Percentiles rank a stretch among this genome's conserved stretches.
These are phyloP conservation scores for Hetaerina titia DNA, from an alignment of 2,888 invertebrate genomes.

Conservation along the genomic window DNA sequence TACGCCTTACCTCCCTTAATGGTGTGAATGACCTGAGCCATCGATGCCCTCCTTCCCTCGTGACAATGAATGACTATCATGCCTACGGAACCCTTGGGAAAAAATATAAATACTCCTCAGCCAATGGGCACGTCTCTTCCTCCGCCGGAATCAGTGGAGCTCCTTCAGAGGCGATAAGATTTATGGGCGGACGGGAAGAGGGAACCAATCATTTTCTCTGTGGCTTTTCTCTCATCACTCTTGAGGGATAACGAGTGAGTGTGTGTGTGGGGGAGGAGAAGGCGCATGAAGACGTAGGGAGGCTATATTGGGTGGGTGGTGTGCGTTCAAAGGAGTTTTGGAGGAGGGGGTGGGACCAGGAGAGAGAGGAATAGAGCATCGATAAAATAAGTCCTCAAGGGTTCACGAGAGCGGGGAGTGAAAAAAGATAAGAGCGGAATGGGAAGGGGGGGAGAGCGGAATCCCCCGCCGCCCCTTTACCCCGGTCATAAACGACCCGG, in stretches of 20 bases:
- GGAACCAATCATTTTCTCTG: neutral
- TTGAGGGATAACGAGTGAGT: neutral
- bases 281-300: too few species aligned
- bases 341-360: neutral
- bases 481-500: neutral
- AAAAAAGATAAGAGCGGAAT: neutral
- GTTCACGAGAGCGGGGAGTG: neutral
- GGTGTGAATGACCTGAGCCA: neutral
- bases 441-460: neutral
- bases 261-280: neutral
- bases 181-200: neutral
- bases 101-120: neutral
- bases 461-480: neutral
- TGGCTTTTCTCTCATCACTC: neutral
- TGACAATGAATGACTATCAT: neutral
- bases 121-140: neutral
- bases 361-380: neutral
- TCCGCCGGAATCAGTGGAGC: neutral
- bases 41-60: neutral
- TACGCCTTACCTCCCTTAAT: neutral
- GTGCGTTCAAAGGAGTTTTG: neutral
- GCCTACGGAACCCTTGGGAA: neutral
- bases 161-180: neutral
- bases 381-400: neutral
- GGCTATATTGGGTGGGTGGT: neutral